Conservation (phyloP, 2,888 invertebrate species). For the Eutolmus rufibarbis region DNA sequence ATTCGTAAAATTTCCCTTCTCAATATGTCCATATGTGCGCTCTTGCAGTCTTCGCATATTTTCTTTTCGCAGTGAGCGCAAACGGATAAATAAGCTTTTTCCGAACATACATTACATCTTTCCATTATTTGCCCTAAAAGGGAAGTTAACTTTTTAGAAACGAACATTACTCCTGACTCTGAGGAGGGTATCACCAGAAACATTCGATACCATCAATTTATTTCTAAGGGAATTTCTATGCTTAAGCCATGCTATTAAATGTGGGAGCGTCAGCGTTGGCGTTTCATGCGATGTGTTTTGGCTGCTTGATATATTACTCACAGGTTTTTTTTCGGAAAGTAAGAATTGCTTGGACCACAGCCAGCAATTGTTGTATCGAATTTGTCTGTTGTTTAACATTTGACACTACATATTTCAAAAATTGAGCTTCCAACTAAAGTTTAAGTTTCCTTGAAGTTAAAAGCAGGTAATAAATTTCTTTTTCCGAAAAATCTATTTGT, state of each 20-base stretch:
- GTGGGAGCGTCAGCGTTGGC: not conserved
- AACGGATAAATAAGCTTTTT: conserved; percentile 85
- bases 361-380: not conserved
- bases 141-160: not conserved
- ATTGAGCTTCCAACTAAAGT: not conserved
- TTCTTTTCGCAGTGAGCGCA: conserved; percentile 98
- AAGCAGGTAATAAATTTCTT: not conserved
- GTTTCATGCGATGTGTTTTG: not conserved
- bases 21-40: conserved; percentile 94
- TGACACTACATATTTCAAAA: not conserved
- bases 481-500: not conserved
- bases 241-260: not conserved
- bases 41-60: conserved; percentile 95
- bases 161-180: not conserved
- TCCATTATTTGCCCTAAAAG: conserved; percentile 82
- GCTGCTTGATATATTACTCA: not conserved
- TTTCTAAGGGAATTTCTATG: not conserved
- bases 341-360: not conserved
- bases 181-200: not conserved
- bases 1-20: conserved; percentile 89
- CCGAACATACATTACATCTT: conserved; percentile 90
- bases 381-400: not conserved
- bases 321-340: not conserved
- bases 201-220: not conserved
- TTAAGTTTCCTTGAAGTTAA: too few relatives aligned